Evolutionary conservation across 1,140 invertebrate species (phyloP).

Genomic region (Schlechtendalia chinensis): DNA sequence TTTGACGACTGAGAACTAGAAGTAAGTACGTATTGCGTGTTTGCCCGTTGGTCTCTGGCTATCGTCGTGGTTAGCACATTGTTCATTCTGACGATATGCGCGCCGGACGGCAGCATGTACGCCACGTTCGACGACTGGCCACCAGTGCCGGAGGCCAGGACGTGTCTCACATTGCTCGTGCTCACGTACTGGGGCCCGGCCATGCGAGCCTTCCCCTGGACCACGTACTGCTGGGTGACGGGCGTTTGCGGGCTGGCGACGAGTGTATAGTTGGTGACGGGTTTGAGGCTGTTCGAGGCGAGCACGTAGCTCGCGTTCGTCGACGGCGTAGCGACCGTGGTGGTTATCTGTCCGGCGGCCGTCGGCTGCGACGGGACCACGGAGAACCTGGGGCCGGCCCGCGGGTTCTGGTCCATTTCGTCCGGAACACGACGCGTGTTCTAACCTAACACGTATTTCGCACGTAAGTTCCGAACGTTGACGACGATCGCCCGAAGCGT

Average conservation of each 20-base stretch:
- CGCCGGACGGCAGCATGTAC: constrained; percentile 36
- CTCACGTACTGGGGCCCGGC: background rate
- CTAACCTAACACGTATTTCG: no score
- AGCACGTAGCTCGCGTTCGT: background rate
- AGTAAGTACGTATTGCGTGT: constrained; percentile 9
- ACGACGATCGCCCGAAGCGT: no score
- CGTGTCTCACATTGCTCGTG: background rate
- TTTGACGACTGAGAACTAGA: background rate
- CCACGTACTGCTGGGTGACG: constrained; percentile 15
- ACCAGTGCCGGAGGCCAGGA: background rate
- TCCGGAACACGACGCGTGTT: no score
- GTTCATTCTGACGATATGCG: constrained; percentile 37
- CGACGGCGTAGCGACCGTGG: background rate
- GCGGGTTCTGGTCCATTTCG: constrained; percentile 1
- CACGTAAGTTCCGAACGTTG: no score
- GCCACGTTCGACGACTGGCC: constrained; percentile 5
- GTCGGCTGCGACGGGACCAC: background rate
- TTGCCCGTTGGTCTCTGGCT: background rate
- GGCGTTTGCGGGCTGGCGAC: constrained; percentile 4
- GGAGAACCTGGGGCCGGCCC: background rate
- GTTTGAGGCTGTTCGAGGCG: constrained; percentile 2
- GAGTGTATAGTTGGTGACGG: constrained; percentile 18
- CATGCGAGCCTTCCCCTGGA: background rate
- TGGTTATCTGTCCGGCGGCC: background rate
- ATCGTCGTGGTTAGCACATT: background rate